Base-by-base conservation (phyloP, 2,797 vertebrate genomes). In the Nannoperca obscura region DNA sequence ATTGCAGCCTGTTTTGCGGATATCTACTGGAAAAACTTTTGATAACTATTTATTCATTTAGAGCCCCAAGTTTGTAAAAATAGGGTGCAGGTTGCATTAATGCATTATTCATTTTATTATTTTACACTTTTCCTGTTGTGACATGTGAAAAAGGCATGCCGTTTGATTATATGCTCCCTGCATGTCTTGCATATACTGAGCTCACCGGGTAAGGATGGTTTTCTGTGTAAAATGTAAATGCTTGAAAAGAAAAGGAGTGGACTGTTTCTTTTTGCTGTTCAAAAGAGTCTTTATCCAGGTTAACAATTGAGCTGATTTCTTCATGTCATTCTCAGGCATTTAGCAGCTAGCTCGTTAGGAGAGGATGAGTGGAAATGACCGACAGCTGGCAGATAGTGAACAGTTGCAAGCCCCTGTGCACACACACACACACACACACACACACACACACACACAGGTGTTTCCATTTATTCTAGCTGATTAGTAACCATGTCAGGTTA, bases 311-410 rank as follows among this genome's bases (percentile, higher is more conserved):
- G 22, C 55, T 36, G 2, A 24, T 40, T 15, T 27, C 22, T 14
- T 30, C 20, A 6, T 6, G 1, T 24, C 19, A 57, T 34, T 57
- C 6, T 57, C 27, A 27, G 49, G 8, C 34, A 27, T 68, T 44
- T 15, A 34, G 40, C 66, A 46, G 67, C 20, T 58, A 58, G 67
- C 40, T 58, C 8, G 5, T 57, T 11, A 69, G 38, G 6, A 55
- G 27, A 20, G 36, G 34, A 7, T 0, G 13, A 20, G 34, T 24
- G 50, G 27, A 54, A 8, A 42, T 42, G 65, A 44, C 22, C 34
- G 12, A 9, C 34, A 66, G 64, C 64, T 40, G 49, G 49, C 6
- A 0, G 65, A 20, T 9, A 52, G 65, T 8, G 24, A 68, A 68
- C 52, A 57, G 40, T 34, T 3, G 47, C 13, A 34, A 34, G 32